Evolutionary conservation across 2,888 invertebrate genomes (phyloP).

Genomic region (Polyommatus icarus): DNA sequence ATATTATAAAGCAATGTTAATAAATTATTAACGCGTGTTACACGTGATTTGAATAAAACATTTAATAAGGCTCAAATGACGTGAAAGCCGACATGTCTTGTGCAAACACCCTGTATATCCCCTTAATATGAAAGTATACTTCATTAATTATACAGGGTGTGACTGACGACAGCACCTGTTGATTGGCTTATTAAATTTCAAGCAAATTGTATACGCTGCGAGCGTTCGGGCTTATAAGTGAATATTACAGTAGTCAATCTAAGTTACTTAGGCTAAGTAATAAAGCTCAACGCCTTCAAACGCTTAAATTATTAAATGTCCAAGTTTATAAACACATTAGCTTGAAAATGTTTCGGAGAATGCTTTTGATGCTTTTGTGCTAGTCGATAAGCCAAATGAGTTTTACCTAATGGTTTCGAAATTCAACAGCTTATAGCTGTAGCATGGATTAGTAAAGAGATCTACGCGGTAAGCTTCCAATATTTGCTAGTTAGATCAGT

Average conservation of each 20-base stretch:
- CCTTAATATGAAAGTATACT: conserved; percentile 8
- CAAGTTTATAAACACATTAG: neutral
- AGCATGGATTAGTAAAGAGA: neutral
- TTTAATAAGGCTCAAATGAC: neutral
- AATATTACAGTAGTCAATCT: conserved; percentile 25
- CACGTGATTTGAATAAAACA: neutral
- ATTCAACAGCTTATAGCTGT: neutral
- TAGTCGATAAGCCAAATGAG: conserved; percentile 15
- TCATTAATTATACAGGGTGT: conserved; percentile 22
- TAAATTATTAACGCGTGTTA: neutral
- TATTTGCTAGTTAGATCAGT: neutral
- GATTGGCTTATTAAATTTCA: conserved; percentile 23
- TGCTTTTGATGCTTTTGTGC: neutral
- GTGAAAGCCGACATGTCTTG: neutral
- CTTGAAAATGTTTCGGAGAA: neutral
- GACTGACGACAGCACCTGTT: conserved; percentile 27
- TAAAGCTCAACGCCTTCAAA: conserved; percentile 9
- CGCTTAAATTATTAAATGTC: conserved; percentile 7
- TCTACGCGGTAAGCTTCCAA: neutral
- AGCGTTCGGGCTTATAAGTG: conserved; percentile 15
- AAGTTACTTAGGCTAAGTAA: neutral
- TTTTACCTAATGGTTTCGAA: neutral
- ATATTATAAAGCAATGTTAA: neutral
- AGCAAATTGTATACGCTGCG: conserved; percentile 14
- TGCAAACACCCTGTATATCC: conserved; percentile 14